phyloP scores from a whole-genome alignment of 2,113 vertebrate species.

The Echinops telfairi region DNA sequence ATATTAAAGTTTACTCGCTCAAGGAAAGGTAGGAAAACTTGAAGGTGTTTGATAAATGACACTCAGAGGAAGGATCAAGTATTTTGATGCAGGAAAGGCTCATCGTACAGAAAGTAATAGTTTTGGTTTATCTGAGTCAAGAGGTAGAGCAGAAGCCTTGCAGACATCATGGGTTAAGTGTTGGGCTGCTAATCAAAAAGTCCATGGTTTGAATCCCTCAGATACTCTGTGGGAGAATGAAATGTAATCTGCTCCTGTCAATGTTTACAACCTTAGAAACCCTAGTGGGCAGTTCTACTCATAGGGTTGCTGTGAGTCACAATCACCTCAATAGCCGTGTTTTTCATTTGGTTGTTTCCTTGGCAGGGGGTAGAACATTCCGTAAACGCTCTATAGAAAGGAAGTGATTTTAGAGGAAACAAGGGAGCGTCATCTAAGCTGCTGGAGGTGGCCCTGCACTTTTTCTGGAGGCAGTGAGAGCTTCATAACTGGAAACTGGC shows the following conservation, averaged over 20 bases:
- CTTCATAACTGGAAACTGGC: neutral
- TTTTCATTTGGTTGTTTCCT: too few species aligned
- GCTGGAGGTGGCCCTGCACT: neutral
- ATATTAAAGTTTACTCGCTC: conserved; percentile 1
- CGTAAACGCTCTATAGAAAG: neutral
- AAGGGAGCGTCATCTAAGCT: neutral
- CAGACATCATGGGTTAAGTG: too few species aligned
- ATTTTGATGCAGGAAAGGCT: conserved; percentile 5
- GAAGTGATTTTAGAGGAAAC: conserved; percentile 3
- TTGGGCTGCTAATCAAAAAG: too few species aligned
- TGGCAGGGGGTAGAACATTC: too few species aligned
- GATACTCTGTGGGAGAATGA: too few species aligned
- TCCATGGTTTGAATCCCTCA: too few species aligned
- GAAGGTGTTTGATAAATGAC: neutral
- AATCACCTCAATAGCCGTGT: too few species aligned
- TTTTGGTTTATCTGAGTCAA: conserved; percentile 48
- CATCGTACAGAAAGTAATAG: neutral
- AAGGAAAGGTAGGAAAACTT: neutral
- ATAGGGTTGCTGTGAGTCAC: too few species aligned
- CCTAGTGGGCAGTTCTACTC: too few species aligned
- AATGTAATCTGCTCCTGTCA: too few species aligned
- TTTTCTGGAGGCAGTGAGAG: neutral
- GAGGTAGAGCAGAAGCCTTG: neutral
- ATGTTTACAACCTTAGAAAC: too few species aligned
- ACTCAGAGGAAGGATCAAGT: neutral